Conservation (phyloP, 2,888 invertebrate species). For the Alloplasta piceator region DNA sequence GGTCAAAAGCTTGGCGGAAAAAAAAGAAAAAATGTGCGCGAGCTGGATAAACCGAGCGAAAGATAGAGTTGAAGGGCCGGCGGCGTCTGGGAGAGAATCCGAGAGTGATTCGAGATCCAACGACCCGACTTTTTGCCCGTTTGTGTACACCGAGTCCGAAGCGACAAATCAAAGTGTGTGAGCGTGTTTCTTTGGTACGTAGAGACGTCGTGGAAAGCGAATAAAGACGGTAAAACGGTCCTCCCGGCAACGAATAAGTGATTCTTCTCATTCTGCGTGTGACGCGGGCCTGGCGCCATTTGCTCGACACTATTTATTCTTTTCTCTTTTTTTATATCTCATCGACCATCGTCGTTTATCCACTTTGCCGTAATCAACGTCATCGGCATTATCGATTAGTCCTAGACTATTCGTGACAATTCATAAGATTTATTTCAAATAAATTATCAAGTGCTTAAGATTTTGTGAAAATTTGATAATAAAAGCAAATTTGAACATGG, state of each 20-base stretch:
- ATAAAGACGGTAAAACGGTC: constrained; percentile 32
- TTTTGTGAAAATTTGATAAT: no score
- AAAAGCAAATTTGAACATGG: no score
- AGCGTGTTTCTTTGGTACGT: constrained; percentile 33
- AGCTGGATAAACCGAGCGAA: constrained; percentile 11
- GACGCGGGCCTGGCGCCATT: no score
- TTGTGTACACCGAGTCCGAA: background rate
- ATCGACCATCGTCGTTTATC: no score
- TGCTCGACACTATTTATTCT: no score
- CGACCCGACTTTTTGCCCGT: constrained; percentile 17
- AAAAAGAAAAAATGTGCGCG: background rate
- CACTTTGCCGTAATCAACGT: no score
- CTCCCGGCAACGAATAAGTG: constrained; percentile 19
- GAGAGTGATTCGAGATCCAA: constrained; percentile 49
- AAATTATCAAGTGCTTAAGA: no score
- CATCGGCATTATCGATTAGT: no score
- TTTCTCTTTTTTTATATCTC: no score
- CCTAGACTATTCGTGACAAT: no score
- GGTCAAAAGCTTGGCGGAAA: background rate
- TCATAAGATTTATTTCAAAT: no score
- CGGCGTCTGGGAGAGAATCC: constrained; percentile 33
- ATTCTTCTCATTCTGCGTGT: constrained; percentile 10
- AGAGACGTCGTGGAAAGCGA: constrained; percentile 26
- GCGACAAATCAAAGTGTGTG: constrained; percentile 18
- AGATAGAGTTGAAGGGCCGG: constrained; percentile 22